Percentiles rank a stretch among this genome's conserved stretches.
phyloP scores from a whole-genome alignment of 2,113 vertebrate genomes.

The Chunga burmeisteri region DNA sequence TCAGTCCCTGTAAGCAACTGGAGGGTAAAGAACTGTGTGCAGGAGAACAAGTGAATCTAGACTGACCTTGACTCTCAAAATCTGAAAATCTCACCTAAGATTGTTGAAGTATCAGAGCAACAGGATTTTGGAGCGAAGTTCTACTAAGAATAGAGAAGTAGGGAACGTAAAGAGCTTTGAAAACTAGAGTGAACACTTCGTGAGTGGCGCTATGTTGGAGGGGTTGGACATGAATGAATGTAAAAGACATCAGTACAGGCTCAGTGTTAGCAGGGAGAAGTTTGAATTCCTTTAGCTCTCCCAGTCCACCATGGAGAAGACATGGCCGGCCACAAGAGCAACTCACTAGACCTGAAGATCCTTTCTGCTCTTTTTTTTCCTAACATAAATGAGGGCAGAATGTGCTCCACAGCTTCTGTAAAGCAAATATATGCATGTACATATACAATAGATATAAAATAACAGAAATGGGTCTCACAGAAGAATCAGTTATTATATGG shows the following conservation, averaged over 20 bases:
- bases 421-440: not conserved
- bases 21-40: not conserved
- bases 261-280: not conserved
- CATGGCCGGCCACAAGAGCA: accelerated
- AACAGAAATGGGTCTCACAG: not conserved
- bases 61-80: not conserved
- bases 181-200: not conserved
- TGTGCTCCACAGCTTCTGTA: not conserved
- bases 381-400: not conserved
- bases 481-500: not conserved
- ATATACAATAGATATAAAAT: not conserved
- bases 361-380: not conserved
- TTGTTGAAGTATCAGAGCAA: not conserved
- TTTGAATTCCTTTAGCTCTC: not conserved
- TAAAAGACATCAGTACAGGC: not conserved
- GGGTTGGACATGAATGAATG: not conserved
- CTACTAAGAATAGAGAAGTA: not conserved
- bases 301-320: not conserved
- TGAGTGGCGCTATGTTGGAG: not conserved
- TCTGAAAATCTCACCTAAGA: not conserved
- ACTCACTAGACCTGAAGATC: not conserved
- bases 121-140: not conserved
- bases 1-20: not conserved
- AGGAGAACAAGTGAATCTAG: not conserved
- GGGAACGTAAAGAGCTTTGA: not conserved